Base-by-base conservation (phyloP, 2,797 vertebrate species). In the Acipenser transmontanus region DNA sequence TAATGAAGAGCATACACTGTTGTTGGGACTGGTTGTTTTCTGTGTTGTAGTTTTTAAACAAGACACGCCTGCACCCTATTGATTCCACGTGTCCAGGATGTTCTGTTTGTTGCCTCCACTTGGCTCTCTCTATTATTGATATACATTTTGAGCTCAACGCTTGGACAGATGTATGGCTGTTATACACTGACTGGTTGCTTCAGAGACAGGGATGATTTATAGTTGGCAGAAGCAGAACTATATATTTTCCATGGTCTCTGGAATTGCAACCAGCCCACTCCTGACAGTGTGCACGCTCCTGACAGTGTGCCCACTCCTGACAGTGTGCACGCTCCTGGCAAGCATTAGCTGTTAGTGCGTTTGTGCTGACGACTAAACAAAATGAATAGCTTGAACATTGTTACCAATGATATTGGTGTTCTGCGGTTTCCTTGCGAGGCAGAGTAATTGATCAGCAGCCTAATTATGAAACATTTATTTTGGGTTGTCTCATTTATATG, bases 151-250 rank as follows among this genome's bases (percentile, higher is more conserved):
- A 62, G 67, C 70, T 73, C 70, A 11, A 1, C 66, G 73, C 68
- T 49, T 50, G 66, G 64, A 63, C 47, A 8, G 8, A n/a, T 47
- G 34, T 59, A 34, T 10, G 7, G 64, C 64, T 57, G 50, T 66
- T 56, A 57, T 69, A 49, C 8, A 1, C 68, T 14, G 52, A 67
- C 69, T 75, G 72, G 70, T 73, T 73, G 68, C 69, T 66, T n/a
- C 20, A 13, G 68, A 20, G 56, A 68, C 57, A 8, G 6, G 48
- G 48, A 68, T 76, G 76, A 80, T 80, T 77, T 72, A 79, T 80
- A 50, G 70, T 70, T 34, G 66, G 54, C 60, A 57, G 68, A 14
- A 9, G 62, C 11, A 47, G 63, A 9, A 63, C 63, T 48, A 64
- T 59, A 70, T 61, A 62, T 65, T 66, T 71, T 64, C 69, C 56